Base-by-base conservation (phyloP, 2,113 vertebrate genomes). In the Bubo blakistoni region DNA sequence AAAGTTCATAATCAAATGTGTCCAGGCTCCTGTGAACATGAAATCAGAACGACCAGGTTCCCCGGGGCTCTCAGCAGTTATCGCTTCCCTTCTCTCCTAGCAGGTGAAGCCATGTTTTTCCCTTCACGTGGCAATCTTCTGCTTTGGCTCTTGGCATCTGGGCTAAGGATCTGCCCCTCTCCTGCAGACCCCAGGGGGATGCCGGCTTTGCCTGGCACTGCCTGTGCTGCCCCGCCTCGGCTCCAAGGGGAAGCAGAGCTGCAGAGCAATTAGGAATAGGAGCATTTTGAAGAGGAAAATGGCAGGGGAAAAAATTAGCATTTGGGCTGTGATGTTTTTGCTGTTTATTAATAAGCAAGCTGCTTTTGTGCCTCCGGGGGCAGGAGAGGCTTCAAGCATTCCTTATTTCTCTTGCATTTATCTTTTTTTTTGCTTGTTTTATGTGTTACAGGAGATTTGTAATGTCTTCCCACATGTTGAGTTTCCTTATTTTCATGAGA, bases 261-360 rank as follows among this genome's bases (percentile, higher is more conserved):
- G 44, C 52, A 55, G 83, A 96, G 62, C 62, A 81, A 87, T 94
- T 84, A 85, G 83, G 73, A 91, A 67, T 2, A 2, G 95, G 49
- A 91, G 73, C 34, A 19, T 95, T 96, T 81, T 81, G 83, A 76
- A 85, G 78, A 69, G 77, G 83, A 84, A 97, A 92, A 94, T 79
- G 73, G 70, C 92, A 94, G 66, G 91, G 70, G 90, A 5, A 67
- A 78, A 59, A 91, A 96, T 91, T 81, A 96, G 58, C 89, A 91
- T 96, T 95, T 92, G 73, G 2, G 0, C 91, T 89, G 62, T 96
- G 96, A 87, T 94, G 57, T 65, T 94, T 95, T 80, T 85, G 34
- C 83, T 91, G 92, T 92, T 94, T 96, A 89, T 95, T 97, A 95
- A 95, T 95, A 96, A 97, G 96, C 84, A 89, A 90, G 95, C 73